Evolutionary conservation across 1,140 invertebrate species (phyloP).

Genomic region (Drosophila saltans): DNA sequence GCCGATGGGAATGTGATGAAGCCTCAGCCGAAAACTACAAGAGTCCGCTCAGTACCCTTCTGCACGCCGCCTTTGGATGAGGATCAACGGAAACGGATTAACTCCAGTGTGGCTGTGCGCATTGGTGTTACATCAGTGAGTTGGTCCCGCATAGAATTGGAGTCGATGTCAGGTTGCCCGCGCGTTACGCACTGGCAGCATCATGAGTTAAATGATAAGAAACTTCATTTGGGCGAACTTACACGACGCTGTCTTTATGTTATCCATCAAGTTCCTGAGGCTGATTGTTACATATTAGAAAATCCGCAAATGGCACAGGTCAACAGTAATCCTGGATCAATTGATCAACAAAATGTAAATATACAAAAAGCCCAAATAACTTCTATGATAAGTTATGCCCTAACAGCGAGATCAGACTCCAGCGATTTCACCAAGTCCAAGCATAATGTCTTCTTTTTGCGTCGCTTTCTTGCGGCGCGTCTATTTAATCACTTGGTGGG

Average conservation of each 20-base stretch:
- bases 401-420: conserved; percentile 41
- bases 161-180: conserved; percentile 19
- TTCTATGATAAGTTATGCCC: conserved; percentile 66
- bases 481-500: conserved; percentile 75
- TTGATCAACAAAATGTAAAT: conserved; percentile 79
- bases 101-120: conserved; percentile 65
- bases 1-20: background rate
- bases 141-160: conserved; percentile 68
- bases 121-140: conserved; percentile 73
- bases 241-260: conserved; percentile 66
- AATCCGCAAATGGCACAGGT: conserved; percentile 74
- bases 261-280: conserved; percentile 64
- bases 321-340: conserved; percentile 69
- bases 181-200: conserved; percentile 72
- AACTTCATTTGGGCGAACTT: conserved; percentile 70
- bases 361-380: conserved; percentile 75
- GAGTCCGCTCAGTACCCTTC: conserved; percentile 47
- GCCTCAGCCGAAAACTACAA: background rate
- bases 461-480: conserved; percentile 67
- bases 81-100: conserved; percentile 34
- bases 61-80: conserved; percentile 64
- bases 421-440: conserved; percentile 29
- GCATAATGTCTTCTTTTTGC: conserved; percentile 63
- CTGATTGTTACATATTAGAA: conserved; percentile 78
- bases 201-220: conserved; percentile 78